phyloP scores from a whole-genome alignment of 2,888 invertebrate species.

The Scrobipalpa costella region DNA sequence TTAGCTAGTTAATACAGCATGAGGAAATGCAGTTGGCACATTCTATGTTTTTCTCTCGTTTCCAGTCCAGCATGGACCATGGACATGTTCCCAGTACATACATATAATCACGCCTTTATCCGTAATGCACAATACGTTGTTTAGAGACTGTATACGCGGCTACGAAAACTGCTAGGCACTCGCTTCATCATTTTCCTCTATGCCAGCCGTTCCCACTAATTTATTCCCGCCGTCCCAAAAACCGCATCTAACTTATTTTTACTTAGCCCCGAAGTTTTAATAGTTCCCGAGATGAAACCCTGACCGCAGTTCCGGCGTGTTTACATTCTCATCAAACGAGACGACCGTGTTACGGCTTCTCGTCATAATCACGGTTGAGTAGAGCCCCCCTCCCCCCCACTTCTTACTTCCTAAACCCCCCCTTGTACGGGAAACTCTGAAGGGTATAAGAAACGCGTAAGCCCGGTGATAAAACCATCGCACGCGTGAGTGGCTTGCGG shows the following conservation, averaged over 20 bases:
- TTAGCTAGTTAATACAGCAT: too few species aligned
- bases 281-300: background rate
- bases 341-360: background rate
- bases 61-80: too few species aligned
- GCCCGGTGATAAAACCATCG: conserved; percentile 11
- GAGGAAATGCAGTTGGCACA: too few species aligned
- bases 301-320: conserved; percentile 2
- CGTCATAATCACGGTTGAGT: conserved; percentile 14
- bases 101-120: too few species aligned
- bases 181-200: background rate
- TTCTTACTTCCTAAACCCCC: background rate
- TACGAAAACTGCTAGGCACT: background rate
- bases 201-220: background rate
- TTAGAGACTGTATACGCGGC: background rate
- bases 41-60: too few species aligned
- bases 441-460: background rate
- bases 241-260: background rate
- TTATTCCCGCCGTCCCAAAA: background rate
- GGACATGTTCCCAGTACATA: too few species aligned
- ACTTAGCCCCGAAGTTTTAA: background rate
- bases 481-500: conserved; percentile 15
- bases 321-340: conserved; percentile 8
- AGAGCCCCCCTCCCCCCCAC: background rate
- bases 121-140: too few species aligned
- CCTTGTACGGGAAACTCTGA: conserved; percentile 6